These are phyloP conservation scores for Darevskia nairensis DNA, from an alignment of 2,797 vertebrate genomes.

Conservation along the genomic window DNA sequence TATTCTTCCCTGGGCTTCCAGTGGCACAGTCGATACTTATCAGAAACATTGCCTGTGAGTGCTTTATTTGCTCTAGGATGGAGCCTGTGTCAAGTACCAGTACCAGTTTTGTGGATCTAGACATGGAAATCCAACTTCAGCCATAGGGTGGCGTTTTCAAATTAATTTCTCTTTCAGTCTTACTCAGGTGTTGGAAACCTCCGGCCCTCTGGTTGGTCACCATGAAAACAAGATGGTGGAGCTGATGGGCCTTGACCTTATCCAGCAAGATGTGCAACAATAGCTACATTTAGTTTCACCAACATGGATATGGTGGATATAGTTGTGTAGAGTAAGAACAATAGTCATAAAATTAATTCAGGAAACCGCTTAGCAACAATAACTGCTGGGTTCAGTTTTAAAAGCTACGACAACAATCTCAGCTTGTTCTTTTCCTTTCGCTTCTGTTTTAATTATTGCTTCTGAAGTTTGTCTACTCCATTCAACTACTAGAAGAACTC, in stretches of 20 bases:
- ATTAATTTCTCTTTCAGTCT: not conserved
- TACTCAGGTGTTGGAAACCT: too few relatives aligned
- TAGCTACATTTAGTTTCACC: not conserved
- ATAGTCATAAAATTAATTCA: not conserved
- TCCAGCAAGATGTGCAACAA: too few relatives aligned
- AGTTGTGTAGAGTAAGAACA: not conserved
- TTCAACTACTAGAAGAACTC: not conserved
- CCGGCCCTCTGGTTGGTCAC: too few relatives aligned
- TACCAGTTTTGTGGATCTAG: not conserved
- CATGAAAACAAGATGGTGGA: too few relatives aligned
- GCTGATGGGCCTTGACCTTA: too few relatives aligned
- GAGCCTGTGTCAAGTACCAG: not conserved
- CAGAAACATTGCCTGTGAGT: not conserved
- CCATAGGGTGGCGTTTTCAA: not conserved
- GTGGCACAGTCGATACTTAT: not conserved
- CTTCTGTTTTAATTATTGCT: not conserved
- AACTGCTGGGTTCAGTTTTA: not conserved
- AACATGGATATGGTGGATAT: not conserved
- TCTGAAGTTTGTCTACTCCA: not conserved
- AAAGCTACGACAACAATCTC: not conserved
- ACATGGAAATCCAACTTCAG: not conserved
- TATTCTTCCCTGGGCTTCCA: not conserved
- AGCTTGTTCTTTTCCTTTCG: not conserved
- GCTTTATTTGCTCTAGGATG: not conserved
- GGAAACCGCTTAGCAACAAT: not conserved